Conservation (phyloP, 2,797 vertebrate genomes). For the Saxicola maurus region DNA sequence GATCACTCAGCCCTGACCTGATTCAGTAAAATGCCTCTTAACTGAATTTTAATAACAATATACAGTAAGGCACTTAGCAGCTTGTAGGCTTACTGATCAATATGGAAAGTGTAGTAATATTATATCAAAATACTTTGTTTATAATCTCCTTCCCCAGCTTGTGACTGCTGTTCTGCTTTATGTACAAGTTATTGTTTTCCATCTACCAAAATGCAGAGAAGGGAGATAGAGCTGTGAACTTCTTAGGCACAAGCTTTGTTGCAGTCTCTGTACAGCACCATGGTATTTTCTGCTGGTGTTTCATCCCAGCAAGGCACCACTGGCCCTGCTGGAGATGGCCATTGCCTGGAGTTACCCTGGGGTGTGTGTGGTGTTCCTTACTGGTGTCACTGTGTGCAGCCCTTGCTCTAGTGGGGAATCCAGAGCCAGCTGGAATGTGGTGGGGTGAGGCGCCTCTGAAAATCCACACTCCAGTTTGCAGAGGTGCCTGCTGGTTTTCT, state of each 20-base stretch:
- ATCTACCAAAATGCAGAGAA: background rate
- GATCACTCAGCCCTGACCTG: background rate
- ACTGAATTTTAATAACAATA: slow-evolving; percentile 14
- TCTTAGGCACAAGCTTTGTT: background rate
- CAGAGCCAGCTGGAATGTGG: background rate
- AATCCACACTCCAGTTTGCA: background rate
- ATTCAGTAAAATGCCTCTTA: background rate
- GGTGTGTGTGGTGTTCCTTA: background rate
- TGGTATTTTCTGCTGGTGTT: background rate
- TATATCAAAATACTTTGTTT: background rate
- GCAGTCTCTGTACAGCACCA: background rate
- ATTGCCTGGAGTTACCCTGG: background rate
- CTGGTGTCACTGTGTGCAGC: rapidly evolving
- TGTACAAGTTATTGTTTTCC: background rate
- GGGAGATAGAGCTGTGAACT: background rate
- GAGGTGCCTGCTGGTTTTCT: background rate
- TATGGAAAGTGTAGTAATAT: background rate
- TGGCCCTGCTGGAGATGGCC: rapidly evolving
- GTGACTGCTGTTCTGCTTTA: background rate
- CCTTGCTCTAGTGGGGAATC: background rate
- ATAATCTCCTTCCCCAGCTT: background rate
- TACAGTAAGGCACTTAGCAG: background rate
- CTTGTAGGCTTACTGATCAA: background rate
- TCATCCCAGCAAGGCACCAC: background rate
- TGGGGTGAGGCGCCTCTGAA: background rate